Evolutionary conservation across 2,113 vertebrate species (phyloP), one percentile per base, ranked within the genome.

Genomic region (Oncorhynchus kisutch): DNA sequence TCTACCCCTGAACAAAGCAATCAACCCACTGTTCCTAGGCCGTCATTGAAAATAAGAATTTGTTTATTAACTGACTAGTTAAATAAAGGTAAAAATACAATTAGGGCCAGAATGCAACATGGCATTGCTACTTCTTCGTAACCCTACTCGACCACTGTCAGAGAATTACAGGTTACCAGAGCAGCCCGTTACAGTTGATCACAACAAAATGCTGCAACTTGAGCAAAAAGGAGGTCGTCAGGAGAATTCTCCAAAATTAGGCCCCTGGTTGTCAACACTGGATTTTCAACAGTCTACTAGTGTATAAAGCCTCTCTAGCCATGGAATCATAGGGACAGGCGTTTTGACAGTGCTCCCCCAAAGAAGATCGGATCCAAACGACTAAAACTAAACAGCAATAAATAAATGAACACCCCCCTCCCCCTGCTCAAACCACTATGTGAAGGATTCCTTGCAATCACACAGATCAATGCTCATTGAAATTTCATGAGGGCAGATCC

Each of bases 391-490:
- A 54, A 22, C 59, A 62, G 20, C 59, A 62, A 62, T 62, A 62
- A 62, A 62, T 62, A 62, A 62, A 62, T 24, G n/a, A 62, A 62
- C 59, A 62, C 81, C 70, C 82, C 79, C 75, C 72, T 76, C 49
- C 83, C 6, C 75, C 70, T 74, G 71, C 71, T 24, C 49, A 67
- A 81, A 84, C 70, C 88, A 80, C 82, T 82, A 82, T 24, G 79
- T 86, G 48, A 87, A 92, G 88, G 88, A 91, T 89, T 85, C 87
- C 80, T 80, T 57, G 81, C 88, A 92, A 93, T 88, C 90, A 90
- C 89, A 87, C 84, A 80, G 91, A 95, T 95, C 94, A 91, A 90
- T 93, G 93, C 88, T 94, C 92, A 94, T 92, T 92, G 93, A 95
- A 95, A 96, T 93, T 94, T 95, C 92, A 95, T 95, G 92, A 95